Conservation (phyloP, 2,797 vertebrate genomes). For the Choloepus didactylus region DNA sequence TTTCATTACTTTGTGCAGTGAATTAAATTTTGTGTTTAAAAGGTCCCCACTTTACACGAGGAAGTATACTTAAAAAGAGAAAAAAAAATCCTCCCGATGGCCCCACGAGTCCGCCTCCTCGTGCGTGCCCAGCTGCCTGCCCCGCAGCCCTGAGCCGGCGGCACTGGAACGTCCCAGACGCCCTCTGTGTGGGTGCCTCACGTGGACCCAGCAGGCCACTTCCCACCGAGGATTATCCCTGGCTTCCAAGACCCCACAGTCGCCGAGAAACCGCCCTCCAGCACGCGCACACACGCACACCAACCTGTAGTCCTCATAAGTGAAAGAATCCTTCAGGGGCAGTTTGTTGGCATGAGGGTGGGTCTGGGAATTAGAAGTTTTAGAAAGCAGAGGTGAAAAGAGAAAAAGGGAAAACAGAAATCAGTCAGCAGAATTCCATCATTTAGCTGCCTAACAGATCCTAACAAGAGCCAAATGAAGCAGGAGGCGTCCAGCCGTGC, state of each 20-base stretch:
- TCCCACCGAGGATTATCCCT: neutral
- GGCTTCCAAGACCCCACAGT: constrained; percentile 24
- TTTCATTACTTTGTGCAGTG: neutral
- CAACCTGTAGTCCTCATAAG: constrained; percentile 99
- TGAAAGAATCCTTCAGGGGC: constrained; percentile 98
- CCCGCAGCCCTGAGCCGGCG: too few relatives aligned
- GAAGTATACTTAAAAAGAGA: constrained; percentile 63
- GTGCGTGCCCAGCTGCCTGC: too few relatives aligned
- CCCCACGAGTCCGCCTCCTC: neutral
- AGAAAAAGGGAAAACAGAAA: constrained; percentile 88
- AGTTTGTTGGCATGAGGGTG: constrained; percentile 98
- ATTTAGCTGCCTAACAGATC: constrained; percentile 93
- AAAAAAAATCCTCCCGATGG: neutral
- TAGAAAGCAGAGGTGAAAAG: constrained; percentile 85
- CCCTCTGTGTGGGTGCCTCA: neutral
- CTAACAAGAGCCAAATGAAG: constrained; percentile 96
- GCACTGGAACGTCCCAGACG: neutral
- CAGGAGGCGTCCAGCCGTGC: constrained; percentile 91
- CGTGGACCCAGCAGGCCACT: constrained; percentile 28
- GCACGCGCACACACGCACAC: constrained; percentile 81
- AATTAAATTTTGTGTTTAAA: constrained; percentile 44
- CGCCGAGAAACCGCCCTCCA: constrained; percentile 12
- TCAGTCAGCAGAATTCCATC: constrained; percentile 95
- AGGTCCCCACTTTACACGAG: neutral
- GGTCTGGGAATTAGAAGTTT: constrained; percentile 92